Evolutionary conservation across 2,888 invertebrate genomes (phyloP), one percentile per base, ranked within the genome.

Genomic region (Dascillus cervinus): DNA sequence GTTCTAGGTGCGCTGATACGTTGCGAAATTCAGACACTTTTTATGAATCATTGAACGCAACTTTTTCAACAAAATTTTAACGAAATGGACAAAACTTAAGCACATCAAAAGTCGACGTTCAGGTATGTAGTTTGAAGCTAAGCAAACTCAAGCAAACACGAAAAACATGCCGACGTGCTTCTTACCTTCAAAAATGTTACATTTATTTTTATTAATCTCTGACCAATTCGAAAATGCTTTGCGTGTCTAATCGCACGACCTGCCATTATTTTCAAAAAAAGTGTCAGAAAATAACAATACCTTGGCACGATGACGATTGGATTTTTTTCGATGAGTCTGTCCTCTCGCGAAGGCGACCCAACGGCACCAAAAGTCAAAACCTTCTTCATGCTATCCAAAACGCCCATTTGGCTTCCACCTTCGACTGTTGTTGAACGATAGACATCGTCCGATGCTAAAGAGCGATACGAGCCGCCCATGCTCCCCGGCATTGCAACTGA

Each of bases 391-490:
- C 70, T 70, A 49, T 74, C 73, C 50, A 76, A 58, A 39, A 76
- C 66, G 48, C 70, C 72, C 41, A 67, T 60, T 35, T 47, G 42
- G 41, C 44, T 31, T 32, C 39, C n/a, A n/a, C n/a, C 54, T 26
- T 53, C 70, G 46, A 71, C 62, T 29, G 77, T 77, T 26, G 79
- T 78, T 53, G 71, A 69, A 55, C 71, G 72, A 70, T 79, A 79
- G 46, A 77, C 74, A 60, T 75, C 70, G 56, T 73, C 75, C 21
- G 49, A 47, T 37, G 47, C 47, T 57, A 77, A 65, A 53, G 72
- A 73, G 52, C 71, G 71, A 69, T 77, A 77, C 59, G 75, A 74
- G 63, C 75, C 74, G 62, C 73, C 73, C 66, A 73, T 70, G 60
- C 66, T 64, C 54, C 72, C 71, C 62, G 77, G 72, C 79, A 79